Evolutionary conservation across 2,888 invertebrate genomes (phyloP), one percentile per base, ranked within the genome.

Genomic region (Polyploca ridens): DNA sequence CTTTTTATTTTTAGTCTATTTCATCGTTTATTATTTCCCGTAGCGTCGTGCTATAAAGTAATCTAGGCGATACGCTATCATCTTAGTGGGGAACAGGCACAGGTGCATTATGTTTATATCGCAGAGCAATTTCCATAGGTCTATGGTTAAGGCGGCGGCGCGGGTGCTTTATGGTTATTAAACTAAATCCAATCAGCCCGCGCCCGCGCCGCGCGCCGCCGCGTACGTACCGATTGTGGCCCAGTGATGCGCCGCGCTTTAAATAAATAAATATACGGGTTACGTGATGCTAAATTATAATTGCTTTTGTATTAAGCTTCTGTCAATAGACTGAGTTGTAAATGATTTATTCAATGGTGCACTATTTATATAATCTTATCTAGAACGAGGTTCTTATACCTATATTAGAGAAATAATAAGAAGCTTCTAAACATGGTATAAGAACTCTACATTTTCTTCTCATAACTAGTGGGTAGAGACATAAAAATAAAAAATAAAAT

Each of bases 151-250:
- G 67, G 69, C 70, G 69, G 70, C 66, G 75, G 73, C 69, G 74
- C 73, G 77, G 81, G 88, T 90, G 87, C 87, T 89, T 90, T 90
- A 90, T 90, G 88, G 86, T 89, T 86, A 90, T 90, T 90, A 89
- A 90, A 89, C 85, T 87, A 86, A 88, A 90, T 87, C 86, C 91
- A 90, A 90, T 90, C 90, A 89, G 82, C 81, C 73, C 78, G 77
- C 72, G 78, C 69, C 74, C 71, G 74, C 65, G 63, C 64, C 66
- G 66, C 65, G 66, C 69, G 64, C 58, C 46, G 61, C 69, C 74
- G 74, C 63, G 16, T 16, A n/a, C 2, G 5, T 1, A 4, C 49
- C 33, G 60, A 27, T 13, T 14, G 14, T 5, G 4, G 19, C 7
- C 41, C 41, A 61, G 61, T 61, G 61, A 41, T 61, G 61, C 44